Percentiles rank a stretch among this genome's conserved stretches.
Evolutionary conservation across 2,113 vertebrate species (phyloP).

Genomic region (Oreochromis niloticus): DNA sequence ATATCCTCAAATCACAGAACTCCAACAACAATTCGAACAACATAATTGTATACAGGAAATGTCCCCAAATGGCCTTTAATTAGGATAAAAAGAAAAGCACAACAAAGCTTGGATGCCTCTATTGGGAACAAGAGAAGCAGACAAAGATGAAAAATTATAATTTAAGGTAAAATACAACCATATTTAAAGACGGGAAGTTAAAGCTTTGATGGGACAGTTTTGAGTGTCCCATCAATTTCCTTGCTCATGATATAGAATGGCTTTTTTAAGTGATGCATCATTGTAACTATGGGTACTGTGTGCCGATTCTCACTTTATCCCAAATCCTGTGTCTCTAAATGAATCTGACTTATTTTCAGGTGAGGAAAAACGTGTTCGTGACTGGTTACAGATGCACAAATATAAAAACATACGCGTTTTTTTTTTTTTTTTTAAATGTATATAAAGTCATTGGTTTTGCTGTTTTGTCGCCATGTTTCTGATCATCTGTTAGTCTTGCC

Average conservation of each 20-base stretch:
- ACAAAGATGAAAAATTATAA: neutral
- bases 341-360: neutral
- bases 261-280: neutral
- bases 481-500: neutral
- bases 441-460: neutral
- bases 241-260: neutral
- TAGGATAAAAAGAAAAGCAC: neutral
- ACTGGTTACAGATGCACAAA: neutral
- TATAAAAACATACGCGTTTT: neutral
- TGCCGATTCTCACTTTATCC: neutral
- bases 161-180: neutral
- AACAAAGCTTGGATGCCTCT: neutral
- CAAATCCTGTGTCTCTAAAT: neutral
- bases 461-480: neutral
- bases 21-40: neutral
- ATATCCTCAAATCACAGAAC: neutral
- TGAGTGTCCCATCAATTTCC: neutral
- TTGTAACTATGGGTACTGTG: neutral
- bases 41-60: neutral
- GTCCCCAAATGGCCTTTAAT: neutral
- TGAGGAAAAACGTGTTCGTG: rapidly evolving
- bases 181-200: neutral
- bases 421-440: neutral
- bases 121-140: neutral
- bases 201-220: neutral